Evolutionary conservation across 37 sponge, comb jelly and placozoan species (phyloP).

Genomic region (Geodia barretti): DNA sequence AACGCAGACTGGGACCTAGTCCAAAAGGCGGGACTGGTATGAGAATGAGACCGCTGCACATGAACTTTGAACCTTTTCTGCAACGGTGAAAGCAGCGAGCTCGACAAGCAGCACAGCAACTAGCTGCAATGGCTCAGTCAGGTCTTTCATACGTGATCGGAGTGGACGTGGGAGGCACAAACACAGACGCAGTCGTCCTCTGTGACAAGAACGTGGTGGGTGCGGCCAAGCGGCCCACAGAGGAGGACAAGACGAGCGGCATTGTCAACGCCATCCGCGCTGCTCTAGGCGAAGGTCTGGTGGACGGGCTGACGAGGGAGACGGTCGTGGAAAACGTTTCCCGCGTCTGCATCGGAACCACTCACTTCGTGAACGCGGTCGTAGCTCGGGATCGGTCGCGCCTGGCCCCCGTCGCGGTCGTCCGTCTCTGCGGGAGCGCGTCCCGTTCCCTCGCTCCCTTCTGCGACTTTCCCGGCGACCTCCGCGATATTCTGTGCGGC

Average conservation of each 20-base stretch:
- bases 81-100: not conserved
- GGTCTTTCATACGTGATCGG: constrained; percentile 77
- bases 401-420: constrained; percentile 61
- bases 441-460: constrained; percentile 78
- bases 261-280: constrained; percentile 47
- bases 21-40: too few relatives aligned
- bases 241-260: constrained; percentile 57
- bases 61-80: not conserved
- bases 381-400: constrained; percentile 44
- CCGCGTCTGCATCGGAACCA: constrained; percentile 85
- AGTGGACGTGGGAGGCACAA: constrained; percentile 91
- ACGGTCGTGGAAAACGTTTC: not conserved
- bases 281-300: constrained; percentile 18
- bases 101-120: not conserved
- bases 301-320: not conserved
- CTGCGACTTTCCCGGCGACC: constrained; percentile 72
- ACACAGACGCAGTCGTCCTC: constrained; percentile 81
- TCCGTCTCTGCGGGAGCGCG: constrained; percentile 77
- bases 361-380: constrained; percentile 87
- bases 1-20: not conserved
- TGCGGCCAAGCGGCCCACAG: constrained; percentile 56
- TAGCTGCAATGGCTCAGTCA: too few relatives aligned
- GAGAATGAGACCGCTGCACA: too few relatives aligned
- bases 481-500: constrained; percentile 4
- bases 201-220: constrained; percentile 40